Evolutionary conservation across 2,797 vertebrate genomes (phyloP), one percentile per base, ranked within the genome.

Genomic region (Scyliorhinus canicula): DNA sequence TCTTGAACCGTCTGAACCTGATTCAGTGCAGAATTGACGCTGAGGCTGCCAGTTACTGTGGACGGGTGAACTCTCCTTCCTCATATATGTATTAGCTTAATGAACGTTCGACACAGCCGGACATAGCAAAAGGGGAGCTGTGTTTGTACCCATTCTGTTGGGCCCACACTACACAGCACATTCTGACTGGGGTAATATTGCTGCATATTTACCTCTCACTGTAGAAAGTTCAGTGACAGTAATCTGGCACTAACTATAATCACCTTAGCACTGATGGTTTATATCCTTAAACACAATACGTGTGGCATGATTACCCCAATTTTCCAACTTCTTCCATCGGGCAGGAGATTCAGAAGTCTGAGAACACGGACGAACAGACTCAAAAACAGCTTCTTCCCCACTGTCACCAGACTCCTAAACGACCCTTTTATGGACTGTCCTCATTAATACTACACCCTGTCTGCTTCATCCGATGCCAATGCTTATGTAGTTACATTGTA

Each of bases 131-230:
- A 60, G 35, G 35, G n/a, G 35, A 60, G 35, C 86, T 90, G 7
- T 28, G 21, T 91, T 44, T 91, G 57, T 40, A 65, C 57, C 24
- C 57, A 63, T 63, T 44, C 60, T 28, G n/a, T 24, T 26, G 88
- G 60, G 88, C 88, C 14, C 57, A 26, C 88, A 91, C 21, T 65
- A 3, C 12, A 91, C 1, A 24, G 26, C 7, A 0, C 8, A n/a
- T 65, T 91, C 88, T 65, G 57, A 28, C 57, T 91, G 57, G 57
- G 60, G 26, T 65, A 44, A 91, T 65, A n/a, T 63, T 91, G n/a
- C 88, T 91, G 57, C 57, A 65, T 91, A 65, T 65, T 91, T 65
- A 63, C 88, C 60, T 90, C 86, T 91, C 88, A 44, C 57, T 91
- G 60, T 65, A 91, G 65, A 91, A n/a, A 40, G 63, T 8, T 24